A percentile compares a stretch with the other conserved stretches of the same genome.
These are phyloP conservation scores for Prinia subflava DNA, from an alignment of 2,113 vertebrate species.

Conservation along the genomic window DNA sequence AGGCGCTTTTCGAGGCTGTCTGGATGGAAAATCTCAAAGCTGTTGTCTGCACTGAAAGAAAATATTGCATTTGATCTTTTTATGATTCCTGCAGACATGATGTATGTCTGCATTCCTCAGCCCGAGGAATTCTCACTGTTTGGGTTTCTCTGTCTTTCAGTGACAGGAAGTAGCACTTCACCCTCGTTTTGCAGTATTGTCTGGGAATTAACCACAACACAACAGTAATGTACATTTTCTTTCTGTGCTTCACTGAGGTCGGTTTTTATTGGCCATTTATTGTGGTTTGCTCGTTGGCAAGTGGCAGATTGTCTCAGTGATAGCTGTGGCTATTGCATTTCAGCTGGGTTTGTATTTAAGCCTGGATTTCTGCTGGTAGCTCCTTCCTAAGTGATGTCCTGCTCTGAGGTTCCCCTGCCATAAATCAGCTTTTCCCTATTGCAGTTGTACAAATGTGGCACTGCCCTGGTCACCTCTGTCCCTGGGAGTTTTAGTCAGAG, in stretches of 20 bases:
- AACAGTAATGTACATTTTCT: conserved; percentile 1
- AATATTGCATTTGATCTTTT: conserved; percentile 76
- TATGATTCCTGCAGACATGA: conserved; percentile 69
- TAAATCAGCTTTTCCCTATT: neutral
- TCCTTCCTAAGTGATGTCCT: neutral
- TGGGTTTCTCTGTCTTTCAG: conserved; percentile 45
- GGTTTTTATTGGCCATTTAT: conserved; percentile 56
- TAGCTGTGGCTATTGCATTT: neutral
- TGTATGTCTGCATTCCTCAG: conserved; percentile 74
- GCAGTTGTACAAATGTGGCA: neutral
- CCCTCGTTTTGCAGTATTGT: conserved; percentile 44
- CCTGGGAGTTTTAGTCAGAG: neutral
- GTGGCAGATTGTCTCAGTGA: neutral
- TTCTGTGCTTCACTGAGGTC: conserved; percentile 16
- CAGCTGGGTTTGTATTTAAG: neutral
- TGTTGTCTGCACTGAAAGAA: conserved; percentile 71
- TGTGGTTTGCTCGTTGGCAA: conserved; percentile 39
- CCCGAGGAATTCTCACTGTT: conserved; percentile 57
- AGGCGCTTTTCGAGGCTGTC: conserved; percentile 68
- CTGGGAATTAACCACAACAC: conserved; percentile 49
- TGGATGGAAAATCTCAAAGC: conserved; percentile 72
- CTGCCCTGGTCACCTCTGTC: neutral
- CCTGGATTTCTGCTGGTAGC: neutral
- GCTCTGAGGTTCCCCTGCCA: neutral
- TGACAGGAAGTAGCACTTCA: conserved; percentile 62